These are phyloP conservation scores for Halichoerus grypus DNA, from an alignment of 2,113 vertebrate species.

Conservation along the genomic window DNA sequence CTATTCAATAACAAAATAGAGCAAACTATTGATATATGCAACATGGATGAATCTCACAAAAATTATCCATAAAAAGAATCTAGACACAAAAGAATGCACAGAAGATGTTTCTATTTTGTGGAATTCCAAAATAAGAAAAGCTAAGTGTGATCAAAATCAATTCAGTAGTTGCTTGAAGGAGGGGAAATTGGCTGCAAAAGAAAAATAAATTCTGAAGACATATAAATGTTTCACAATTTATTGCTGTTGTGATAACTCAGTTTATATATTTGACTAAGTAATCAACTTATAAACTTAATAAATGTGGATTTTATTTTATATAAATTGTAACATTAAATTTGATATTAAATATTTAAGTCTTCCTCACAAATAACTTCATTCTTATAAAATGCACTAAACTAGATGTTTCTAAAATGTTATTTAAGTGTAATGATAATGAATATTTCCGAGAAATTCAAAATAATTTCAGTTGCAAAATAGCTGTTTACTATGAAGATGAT, in stretches of 20 bases:
- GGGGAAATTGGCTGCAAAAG: not conserved
- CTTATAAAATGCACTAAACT: not conserved
- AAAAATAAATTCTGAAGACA: not conserved
- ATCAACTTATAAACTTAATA: not conserved
- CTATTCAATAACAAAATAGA: not conserved
- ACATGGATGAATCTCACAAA: not conserved
- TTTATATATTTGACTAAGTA: not conserved
- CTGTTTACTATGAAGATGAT: not conserved
- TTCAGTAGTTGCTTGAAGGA: not conserved
- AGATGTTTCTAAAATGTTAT: not conserved
- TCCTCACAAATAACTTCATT: not conserved
- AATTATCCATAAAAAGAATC: not conserved
- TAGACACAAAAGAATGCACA: not conserved
- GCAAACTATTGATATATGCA: not conserved
- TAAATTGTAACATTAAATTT: constrained; percentile 4
- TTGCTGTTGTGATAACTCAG: not conserved
- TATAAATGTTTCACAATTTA: not conserved
- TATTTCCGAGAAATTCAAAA: not conserved
- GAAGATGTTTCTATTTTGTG: not conserved
- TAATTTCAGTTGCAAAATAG: not conserved
- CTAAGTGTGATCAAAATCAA: not conserved
- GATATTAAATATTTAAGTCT: not conserved
- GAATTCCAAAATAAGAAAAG: not conserved
- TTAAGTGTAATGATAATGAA: not conserved
- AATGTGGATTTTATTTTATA: not conserved